Percentiles rank a stretch among this genome's conserved stretches.
Conservation (phyloP, 2,113 vertebrate species). For the Paedocypris sp. region DNA sequence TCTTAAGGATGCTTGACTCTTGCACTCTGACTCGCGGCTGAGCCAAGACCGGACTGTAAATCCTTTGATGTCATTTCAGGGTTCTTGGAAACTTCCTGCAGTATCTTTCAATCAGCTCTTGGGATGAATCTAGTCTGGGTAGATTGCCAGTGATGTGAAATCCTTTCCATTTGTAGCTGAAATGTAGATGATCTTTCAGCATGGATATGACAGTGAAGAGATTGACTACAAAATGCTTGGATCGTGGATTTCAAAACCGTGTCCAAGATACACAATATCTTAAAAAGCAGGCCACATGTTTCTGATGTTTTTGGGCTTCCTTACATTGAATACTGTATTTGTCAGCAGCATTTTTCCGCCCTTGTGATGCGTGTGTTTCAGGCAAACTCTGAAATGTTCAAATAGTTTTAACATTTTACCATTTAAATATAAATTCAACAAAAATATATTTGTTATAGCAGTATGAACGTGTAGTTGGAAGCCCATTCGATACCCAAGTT, state of each 20-base stretch:
- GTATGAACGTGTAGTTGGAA: no score
- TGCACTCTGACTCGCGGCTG: background rate
- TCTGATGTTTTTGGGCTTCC: background rate
- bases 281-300: conserved; percentile 7
- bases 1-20: conserved; percentile 10
- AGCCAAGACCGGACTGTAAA: conserved; percentile 6
- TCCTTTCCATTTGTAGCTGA: conserved; percentile 9
- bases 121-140: background rate
- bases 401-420: no score
- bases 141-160: conserved; percentile 8
- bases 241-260: background rate
- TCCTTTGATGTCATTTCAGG: background rate
- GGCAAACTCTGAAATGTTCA: no score
- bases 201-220: background rate
- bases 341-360: background rate
- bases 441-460: no score
- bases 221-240: background rate
- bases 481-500: no score
- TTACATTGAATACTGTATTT: background rate
- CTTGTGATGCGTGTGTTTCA: no score
- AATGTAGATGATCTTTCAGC: conserved; percentile 2
- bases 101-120: conserved; percentile 2
- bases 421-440: no score
- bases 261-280: background rate
- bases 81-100: background rate